Base-by-base conservation (phyloP, 2,113 vertebrate genomes). In the Eubucco bourcierii region DNA sequence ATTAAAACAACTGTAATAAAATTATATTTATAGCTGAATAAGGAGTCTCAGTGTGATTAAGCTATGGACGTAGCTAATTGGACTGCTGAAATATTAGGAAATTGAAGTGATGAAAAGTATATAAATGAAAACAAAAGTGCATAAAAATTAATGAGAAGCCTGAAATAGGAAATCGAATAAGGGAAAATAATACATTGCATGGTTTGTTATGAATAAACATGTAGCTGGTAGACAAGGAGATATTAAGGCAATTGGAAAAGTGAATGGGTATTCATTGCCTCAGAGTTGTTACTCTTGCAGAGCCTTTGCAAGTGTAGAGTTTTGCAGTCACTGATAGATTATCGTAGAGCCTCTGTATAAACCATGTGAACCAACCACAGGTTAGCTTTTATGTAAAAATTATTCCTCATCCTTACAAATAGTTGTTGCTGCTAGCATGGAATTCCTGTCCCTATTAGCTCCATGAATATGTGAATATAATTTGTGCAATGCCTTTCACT, bases 81-180 rank as follows among this genome's bases (percentile, higher is more conserved):
- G 78, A 94, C 88, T 90, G 75, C 55, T 96, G 94, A 96, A 94
- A 93, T 96, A 96, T 91, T 95, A 95, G 86, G 89, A 87, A 93
- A 94, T 80, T 65, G 79, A 93, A 95, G 89, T 92, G 84, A 91
- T 90, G 87, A 86, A 96, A 94, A 92, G 56, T 90, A 86, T 79
- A 92, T 63, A 96, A 94, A 90, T 87, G 90, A 94, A 94, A 97
- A 94, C 73, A 93, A 94, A 95, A 93, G 58, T 89, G 63, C 79
- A 96, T 92, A 86, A 90, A 92, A 96, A 95, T 89, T 92, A 95
- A 90, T 88, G 82, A 87, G 80, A 71, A 90, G 53, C n/a, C 84
- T 39, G 89, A 90, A 93, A 94, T 84, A 86, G 94, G 87, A 94
- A 87, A 94, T 89, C 82, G 81, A 90, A 90, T 83, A 92, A 91